Conservation (phyloP, 2,888 invertebrate genomes). For the Agonopterix arenella region DNA sequence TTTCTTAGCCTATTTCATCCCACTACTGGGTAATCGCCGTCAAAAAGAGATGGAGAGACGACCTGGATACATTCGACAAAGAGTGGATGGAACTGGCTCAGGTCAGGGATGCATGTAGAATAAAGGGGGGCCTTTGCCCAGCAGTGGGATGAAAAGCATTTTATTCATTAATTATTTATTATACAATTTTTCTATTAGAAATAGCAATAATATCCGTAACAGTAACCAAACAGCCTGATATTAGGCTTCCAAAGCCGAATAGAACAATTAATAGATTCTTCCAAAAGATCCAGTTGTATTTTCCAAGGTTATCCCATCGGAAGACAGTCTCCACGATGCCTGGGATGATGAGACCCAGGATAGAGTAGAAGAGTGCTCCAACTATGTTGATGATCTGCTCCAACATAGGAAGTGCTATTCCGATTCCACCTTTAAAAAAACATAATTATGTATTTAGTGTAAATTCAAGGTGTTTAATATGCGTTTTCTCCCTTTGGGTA, state of each 20-base stretch:
- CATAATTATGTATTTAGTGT: neutral
- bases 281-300: conserved; percentile 80
- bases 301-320: conserved; percentile 82
- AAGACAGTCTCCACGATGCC: conserved; percentile 84
- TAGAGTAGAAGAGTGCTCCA: conserved; percentile 79
- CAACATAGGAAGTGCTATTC: conserved; percentile 79
- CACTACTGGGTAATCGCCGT: too few species aligned
- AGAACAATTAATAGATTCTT: conserved; percentile 80
- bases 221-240: conserved; percentile 76
- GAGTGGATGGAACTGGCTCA: too few species aligned
- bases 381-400: conserved; percentile 69
- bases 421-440: conserved; percentile 71
- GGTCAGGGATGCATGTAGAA: too few species aligned
- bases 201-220: conserved; percentile 47
- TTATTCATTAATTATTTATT: neutral
- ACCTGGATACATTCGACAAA: too few species aligned
- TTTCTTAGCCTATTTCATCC: too few species aligned
- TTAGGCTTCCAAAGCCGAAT: conserved; percentile 79
- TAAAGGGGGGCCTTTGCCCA: too few species aligned
- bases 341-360: conserved; percentile 86
- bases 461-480: too few species aligned
- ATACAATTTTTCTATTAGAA: conserved; percentile 63
- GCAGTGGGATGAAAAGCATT: too few species aligned
- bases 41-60: too few species aligned
- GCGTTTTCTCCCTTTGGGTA: too few species aligned